A percentile compares a stretch with the other conserved stretches of the same genome.
phyloP scores from a whole-genome alignment of 1,140 invertebrate genomes.

The Chelonus insularis region DNA sequence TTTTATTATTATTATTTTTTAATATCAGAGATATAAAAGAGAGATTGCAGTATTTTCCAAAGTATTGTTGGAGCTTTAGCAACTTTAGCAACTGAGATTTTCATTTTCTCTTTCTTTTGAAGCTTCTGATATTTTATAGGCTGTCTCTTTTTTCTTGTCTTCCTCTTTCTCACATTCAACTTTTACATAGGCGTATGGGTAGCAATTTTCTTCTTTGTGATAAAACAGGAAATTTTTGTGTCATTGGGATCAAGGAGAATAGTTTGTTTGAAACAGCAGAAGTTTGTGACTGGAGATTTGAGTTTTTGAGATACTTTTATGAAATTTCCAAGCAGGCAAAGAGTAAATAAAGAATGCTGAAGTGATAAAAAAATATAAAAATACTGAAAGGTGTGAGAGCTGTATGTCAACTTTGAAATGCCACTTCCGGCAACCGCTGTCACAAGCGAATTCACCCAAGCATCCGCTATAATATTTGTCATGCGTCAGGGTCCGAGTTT shows the following conservation, averaged over 20 bases:
- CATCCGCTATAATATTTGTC: conserved; percentile 28
- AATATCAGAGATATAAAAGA: too few relatives aligned
- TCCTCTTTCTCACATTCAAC: too few relatives aligned
- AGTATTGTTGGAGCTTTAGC: background rate
- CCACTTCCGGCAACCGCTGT: conserved; percentile 24
- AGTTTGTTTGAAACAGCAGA: background rate
- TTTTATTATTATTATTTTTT: too few relatives aligned
- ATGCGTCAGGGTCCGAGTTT: conserved; percentile 19
- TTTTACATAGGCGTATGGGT: background rate
- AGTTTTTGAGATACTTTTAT: background rate
- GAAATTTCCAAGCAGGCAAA: background rate
- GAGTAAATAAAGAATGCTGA: background rate
- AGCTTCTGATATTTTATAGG: background rate
- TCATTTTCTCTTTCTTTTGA: background rate
- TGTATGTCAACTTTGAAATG: conserved; percentile 24
- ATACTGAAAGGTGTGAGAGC: conserved; percentile 34
- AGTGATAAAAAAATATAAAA: conserved; percentile 8
- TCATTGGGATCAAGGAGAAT: conserved; percentile 2
- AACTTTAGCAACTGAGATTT: background rate
- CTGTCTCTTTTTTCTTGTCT: background rate
- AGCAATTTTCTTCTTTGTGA: background rate
- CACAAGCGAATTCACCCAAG: conserved; percentile 20
- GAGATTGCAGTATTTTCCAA: background rate
- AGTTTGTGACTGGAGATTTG: background rate
- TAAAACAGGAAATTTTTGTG: conserved; percentile 1